Base-by-base conservation (phyloP, 2,888 invertebrate species). In the Colostygia pectinataria region DNA sequence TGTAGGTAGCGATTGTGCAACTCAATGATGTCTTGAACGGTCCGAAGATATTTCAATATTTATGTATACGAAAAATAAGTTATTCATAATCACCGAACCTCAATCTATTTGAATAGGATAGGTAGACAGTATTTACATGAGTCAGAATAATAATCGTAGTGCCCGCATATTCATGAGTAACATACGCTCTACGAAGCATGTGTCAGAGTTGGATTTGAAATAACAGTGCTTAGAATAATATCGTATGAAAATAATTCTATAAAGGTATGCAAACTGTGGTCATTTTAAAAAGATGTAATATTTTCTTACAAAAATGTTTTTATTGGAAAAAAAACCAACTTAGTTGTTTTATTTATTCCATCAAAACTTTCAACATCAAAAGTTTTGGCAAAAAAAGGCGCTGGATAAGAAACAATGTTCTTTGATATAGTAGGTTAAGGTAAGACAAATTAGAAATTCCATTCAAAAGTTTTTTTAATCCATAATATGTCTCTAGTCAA, bases 121-220 rank as follows among this genome's bases (percentile, higher is more conserved):
- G 51, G 34, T 34, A 23, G 46, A 33, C 39, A 49, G 49, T 53
- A 51, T 59, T 59, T 54, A 52, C 53, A 55, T 55, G 57, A 42
- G 46, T 46, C 33, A 51, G 56, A 61, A 55, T 55, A 57, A 59
- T 57, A 57, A 53, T 57, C 52, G 53, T 55, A 53, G 56, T 52
- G 50, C 61, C 57, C 55, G 53, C 56, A 62, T 63, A 61, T 63
- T 64, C 59, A 66, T 61, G 60, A 63, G 55, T 25, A 53, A 52
- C 56, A 57, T 54, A 55, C 45, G 52, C 52, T 53, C 48, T 33
- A 31, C 31, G 49, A 38, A 55, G 46, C 55, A 53, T 57, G 34
- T 57, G 54, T 55, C 39, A 50, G 51, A 46, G 51, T 47, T 55
- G 54, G 37, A 53, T 55, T 42, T 45, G 41, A 47, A 43, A 38